Evolutionary conservation across 2,888 invertebrate genomes (phyloP).

Genomic region (Exephanes ischioxanthus): DNA sequence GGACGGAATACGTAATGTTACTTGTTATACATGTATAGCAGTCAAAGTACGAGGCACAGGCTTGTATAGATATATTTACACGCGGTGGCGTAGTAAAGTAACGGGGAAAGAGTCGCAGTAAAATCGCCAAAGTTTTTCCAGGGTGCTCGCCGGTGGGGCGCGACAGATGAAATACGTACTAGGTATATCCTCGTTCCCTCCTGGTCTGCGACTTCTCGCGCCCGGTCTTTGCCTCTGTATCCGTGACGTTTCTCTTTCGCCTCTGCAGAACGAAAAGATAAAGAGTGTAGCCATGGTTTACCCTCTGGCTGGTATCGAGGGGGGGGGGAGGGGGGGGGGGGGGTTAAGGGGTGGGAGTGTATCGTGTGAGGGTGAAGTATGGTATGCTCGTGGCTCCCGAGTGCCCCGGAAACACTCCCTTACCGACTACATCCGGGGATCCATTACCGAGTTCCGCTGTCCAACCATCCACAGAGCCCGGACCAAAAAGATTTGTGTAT

Average conservation of each 20-base stretch:
- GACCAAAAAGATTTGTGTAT: slow-evolving; percentile 81
- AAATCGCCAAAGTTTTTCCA: slow-evolving; percentile 67
- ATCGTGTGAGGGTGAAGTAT: slow-evolving; percentile 69
- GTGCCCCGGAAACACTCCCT: slow-evolving; percentile 81
- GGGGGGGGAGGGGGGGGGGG: slow-evolving; percentile 33
- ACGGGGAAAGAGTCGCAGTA: slow-evolving; percentile 64
- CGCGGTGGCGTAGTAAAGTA: slow-evolving; percentile 56
- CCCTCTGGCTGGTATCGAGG: slow-evolving; percentile 30
- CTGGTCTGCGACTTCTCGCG: slow-evolving; percentile 48
- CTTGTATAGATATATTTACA: slow-evolving; percentile 17
- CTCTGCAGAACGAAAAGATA: slow-evolving; percentile 56
- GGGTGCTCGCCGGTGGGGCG: slow-evolving; percentile 48
- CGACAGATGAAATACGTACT: slow-evolving; percentile 68
- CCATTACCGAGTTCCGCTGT: slow-evolving; percentile 82
- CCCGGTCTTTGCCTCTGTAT: slow-evolving; percentile 48
- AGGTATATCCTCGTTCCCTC: slow-evolving; percentile 38
- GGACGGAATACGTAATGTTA: slow-evolving; percentile 63
- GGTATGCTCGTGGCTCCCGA: slow-evolving; percentile 67
- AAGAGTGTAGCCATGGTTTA: slow-evolving; percentile 59
- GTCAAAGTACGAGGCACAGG: slow-evolving; percentile 43
- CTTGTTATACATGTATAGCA: slow-evolving; percentile 59
- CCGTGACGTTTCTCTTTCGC: slow-evolving; percentile 49
- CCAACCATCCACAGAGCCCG: slow-evolving; percentile 79
- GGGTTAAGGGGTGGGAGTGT: slow-evolving; percentile 48
- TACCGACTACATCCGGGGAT: slow-evolving; percentile 82